Evolutionary conservation across 2,797 vertebrate genomes (phyloP), one percentile per base, ranked within the genome.

Genomic region (Cheracebus regulus): DNA sequence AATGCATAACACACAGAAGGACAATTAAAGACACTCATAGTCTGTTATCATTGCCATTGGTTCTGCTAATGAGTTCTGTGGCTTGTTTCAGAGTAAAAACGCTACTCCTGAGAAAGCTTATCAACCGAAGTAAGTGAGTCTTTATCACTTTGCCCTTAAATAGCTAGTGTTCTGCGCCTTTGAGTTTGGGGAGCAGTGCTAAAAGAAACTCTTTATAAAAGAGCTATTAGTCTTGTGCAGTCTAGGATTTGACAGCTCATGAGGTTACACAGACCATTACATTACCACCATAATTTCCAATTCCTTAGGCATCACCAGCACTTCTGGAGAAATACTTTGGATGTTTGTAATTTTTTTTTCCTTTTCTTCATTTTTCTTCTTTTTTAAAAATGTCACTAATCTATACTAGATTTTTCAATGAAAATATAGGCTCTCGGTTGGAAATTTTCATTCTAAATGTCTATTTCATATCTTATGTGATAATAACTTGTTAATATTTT

Each of bases 221-320:
- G 96, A 97, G 81, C 91, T 97, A 97, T 98, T 98, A 98, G 88
- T 98, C 93, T 98, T 97, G 58, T 97, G 93, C 96, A 98, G 96
- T 94, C 96, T 98, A 95, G 97, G 95, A 91, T 98, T 96, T 98
- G 98, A 98, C 98, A 98, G 98, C 78, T 95, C 97, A 67, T 88
- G 96, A 98, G 88, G 96, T 96, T 98, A 95, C 82, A 39, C 39
- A 98, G 97, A 97, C 95, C 91, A 93, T 98, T 98, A 95, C 96
- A 97, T 98, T 98, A 90, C 94, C n/a, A 64, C 94, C 93, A 97
- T 96, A 22, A 88, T 98, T 98, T 97, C 91, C 94, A 97, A 97
- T 98, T 98, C 97, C 67, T 97, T 92, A 96, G 88, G 83, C 95
- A 82, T 96, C 84, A 97, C 85, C 24, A 97, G 83, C 41, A 91